phyloP scores from a whole-genome alignment of 2,113 vertebrate species.

The Opisthocomus hoazin region DNA sequence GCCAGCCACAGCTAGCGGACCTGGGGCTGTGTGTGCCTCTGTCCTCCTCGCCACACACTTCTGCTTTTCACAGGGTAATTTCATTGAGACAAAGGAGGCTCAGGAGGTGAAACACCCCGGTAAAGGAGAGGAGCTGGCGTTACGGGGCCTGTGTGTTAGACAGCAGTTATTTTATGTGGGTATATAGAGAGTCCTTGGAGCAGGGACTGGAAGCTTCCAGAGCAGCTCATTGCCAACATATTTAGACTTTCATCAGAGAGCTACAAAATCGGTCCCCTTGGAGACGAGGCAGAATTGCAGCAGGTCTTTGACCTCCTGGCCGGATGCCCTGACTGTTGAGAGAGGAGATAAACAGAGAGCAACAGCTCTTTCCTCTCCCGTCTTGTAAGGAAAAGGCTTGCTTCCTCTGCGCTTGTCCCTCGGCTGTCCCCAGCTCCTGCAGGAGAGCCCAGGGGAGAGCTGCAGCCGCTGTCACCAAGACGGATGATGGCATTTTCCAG shows the following conservation, averaged over 20 bases:
- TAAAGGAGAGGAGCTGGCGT: neutral
- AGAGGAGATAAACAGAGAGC: neutral
- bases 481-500: neutral
- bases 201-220: neutral
- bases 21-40: neutral
- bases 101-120: neutral
- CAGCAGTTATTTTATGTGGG: rapidly evolving
- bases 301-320: neutral
- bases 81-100: neutral
- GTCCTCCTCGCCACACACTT: neutral
- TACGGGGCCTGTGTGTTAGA: rapidly evolving
- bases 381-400: neutral
- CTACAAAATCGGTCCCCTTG: neutral
- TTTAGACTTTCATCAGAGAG: neutral
- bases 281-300: neutral
- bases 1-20: neutral
- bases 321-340: neutral
- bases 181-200: neutral
- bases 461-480: neutral
- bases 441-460: neutral
- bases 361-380: neutral
- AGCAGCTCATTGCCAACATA: neutral
- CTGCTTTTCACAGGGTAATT: neutral
- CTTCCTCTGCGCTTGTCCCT: rapidly evolving
- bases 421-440: neutral